Conservation (phyloP, 1,140 invertebrate species). For the Bombus superbus region DNA sequence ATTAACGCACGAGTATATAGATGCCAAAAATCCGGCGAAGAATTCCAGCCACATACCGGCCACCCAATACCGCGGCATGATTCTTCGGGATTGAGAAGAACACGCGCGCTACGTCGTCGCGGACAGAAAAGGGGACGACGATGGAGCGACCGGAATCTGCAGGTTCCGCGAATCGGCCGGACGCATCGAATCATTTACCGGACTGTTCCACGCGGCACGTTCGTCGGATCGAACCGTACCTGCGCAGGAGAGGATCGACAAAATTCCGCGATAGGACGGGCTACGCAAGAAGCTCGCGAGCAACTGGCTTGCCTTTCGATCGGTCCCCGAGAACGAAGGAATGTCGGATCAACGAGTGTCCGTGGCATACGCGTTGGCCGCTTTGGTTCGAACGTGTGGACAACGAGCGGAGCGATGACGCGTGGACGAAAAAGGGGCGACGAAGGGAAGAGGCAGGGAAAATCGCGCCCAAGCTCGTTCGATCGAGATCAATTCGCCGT, state of each 20-base stretch:
- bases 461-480: constrained; percentile 10
- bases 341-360: constrained; percentile 45
- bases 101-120: constrained; percentile 16
- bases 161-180: constrained; percentile 44
- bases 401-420: constrained; percentile 26
- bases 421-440: constrained; percentile 8
- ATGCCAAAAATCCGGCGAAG: constrained; percentile 31
- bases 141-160: constrained; percentile 45
- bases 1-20: constrained; percentile 29
- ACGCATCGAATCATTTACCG: constrained; percentile 28
- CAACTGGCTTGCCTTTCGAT: constrained; percentile 37
- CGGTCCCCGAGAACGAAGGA: constrained; percentile 22
- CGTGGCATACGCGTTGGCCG: neutral
- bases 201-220: constrained; percentile 32
- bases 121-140: constrained; percentile 43
- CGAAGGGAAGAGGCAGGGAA: neutral
- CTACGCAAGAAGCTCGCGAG: constrained; percentile 31
- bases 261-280: constrained; percentile 46
- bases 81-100: constrained; percentile 44
- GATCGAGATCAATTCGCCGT: constrained; percentile 31
- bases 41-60: constrained; percentile 31
- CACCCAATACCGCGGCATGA: constrained; percentile 30
- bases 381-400: constrained; percentile 35
- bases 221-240: constrained; percentile 22
- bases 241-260: constrained; percentile 11